A percentile compares a stretch with the other conserved stretches of the same genome.
Evolutionary conservation across 2,888 invertebrate species (phyloP).

Genomic region (Epinotia bilunana): DNA sequence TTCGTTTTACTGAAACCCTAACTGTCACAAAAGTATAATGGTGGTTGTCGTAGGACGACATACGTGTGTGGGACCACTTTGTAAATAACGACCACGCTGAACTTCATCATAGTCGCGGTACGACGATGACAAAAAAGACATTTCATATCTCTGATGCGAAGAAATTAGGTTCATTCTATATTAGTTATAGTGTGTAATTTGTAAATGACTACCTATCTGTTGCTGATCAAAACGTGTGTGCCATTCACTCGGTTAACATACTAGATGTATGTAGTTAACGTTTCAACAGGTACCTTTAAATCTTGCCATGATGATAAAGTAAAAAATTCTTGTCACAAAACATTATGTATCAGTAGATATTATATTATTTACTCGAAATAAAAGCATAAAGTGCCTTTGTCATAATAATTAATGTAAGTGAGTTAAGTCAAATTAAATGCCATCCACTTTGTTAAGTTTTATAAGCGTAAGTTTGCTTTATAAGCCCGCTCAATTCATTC

Average conservation of each 20-base stretch:
- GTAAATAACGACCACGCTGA: slow-evolving; percentile 73
- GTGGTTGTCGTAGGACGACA: slow-evolving; percentile 61
- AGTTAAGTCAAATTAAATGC: slow-evolving; percentile 84
- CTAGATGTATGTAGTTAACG: slow-evolving; percentile 77
- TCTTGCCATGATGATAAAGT: slow-evolving; percentile 84
- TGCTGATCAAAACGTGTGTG: slow-evolving; percentile 76
- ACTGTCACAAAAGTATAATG: slow-evolving; percentile 69
- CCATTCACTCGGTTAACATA: slow-evolving; percentile 82
- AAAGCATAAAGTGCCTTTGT: slow-evolving; percentile 79
- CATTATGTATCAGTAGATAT: slow-evolving; percentile 61
- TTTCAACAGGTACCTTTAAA: slow-evolving; percentile 84
- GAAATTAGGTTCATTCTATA: slow-evolving; percentile 54
- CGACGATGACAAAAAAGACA: slow-evolving; percentile 69
- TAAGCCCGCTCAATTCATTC: slow-evolving; percentile 84
- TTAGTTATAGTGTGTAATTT: slow-evolving; percentile 57
- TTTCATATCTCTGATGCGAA: slow-evolving; percentile 58
- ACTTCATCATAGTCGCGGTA: slow-evolving; percentile 58
- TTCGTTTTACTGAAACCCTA: slow-evolving; percentile 65
- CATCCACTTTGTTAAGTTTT: slow-evolving; percentile 85
- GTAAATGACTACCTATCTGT: slow-evolving; percentile 66
- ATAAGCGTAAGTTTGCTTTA: slow-evolving; percentile 78
- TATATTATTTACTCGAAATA: slow-evolving; percentile 69
- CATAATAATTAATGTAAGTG: slow-evolving; percentile 80
- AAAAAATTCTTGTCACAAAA: slow-evolving; percentile 83
- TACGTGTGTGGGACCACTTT: slow-evolving; percentile 64